Evolutionary conservation across 1,140 invertebrate species (phyloP).

Genomic region (Solenopsis fugax): DNA sequence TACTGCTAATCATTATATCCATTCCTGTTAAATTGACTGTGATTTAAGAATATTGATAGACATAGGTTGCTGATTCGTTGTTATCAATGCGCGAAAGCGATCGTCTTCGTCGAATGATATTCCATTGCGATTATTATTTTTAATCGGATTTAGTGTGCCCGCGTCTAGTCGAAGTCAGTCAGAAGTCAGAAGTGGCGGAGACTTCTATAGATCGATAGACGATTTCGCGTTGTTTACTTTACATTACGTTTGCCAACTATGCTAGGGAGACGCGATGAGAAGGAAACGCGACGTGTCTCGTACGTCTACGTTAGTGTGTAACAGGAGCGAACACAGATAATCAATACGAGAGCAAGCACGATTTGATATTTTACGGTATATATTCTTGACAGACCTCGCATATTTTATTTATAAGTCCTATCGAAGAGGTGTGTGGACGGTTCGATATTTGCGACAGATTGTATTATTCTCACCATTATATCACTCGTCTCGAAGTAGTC

Average conservation of each 20-base stretch:
- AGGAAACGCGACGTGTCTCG: constrained; percentile 52
- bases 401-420: constrained; percentile 72
- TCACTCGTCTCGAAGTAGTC: constrained; percentile 39
- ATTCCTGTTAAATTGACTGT: constrained; percentile 81
- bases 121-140: constrained; percentile 63
- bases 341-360: constrained; percentile 25
- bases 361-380: constrained; percentile 66
- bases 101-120: constrained; percentile 50
- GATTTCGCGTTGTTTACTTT: constrained; percentile 57
- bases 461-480: constrained; percentile 38
- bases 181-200: constrained; percentile 49
- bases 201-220: constrained; percentile 64
- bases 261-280: constrained; percentile 62
- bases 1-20: constrained; percentile 73
- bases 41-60: constrained; percentile 79
- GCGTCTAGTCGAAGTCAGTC: constrained; percentile 68
- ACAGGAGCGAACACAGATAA: constrained; percentile 60
- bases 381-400: constrained; percentile 71
- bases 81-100: constrained; percentile 45
- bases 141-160: constrained; percentile 55
- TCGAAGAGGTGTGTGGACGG: not conserved
- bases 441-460: constrained; percentile 48
- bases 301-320: constrained; percentile 57
- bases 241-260: constrained; percentile 62
- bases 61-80: constrained; percentile 68